Base-by-base conservation (phyloP, 2,797 vertebrate genomes). In the Sciurus vulgaris region DNA sequence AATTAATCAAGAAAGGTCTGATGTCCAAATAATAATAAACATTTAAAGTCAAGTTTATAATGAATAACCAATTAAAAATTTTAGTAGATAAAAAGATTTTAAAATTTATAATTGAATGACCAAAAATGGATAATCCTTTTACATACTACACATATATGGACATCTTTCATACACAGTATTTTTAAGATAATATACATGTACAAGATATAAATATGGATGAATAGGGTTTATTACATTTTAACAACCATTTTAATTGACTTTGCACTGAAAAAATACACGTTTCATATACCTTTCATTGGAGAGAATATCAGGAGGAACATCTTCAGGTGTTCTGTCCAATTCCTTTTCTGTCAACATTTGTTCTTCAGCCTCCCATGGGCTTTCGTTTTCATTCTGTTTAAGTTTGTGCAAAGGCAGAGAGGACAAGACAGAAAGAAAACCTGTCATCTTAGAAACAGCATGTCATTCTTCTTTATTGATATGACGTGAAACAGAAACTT, bases 391-490 rank as follows among this genome's bases (percentile, higher is more conserved):
- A 93, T 94, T 97, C 99, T 98, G 99, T 93, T 96, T 97, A 96
- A 99, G 97, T 96, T 98, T 98, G 97, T 98, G 98, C n/a, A 99
- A 98, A 74, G 99, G 99, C 59, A 99, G 98, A 92, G 99, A 99
- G 94, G 99, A 99, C 86, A 99, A 98, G 61, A 99, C 97, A 97
- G 98, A 99, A 92, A 99, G 98, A 97, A 99, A 99, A 84, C 99
- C 99, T 7, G 99, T 99, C 99, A 99, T 99, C 94, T 76, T 96
- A 96, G 81, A 97, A 96, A 92, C 11, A 93, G 89, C 63, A 92
- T 41, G 79, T 44, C 95, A 69, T 97, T 97, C 92, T 94, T 89
- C 81, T 41, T 92, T 0, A 28, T 0, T 69, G 82, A 28, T 89
- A 93, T 5, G 67, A 95, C 1, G 76, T 2, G 17, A 96, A 97